Base-by-base conservation (phyloP, 2,113 vertebrate species). In the Mobula hypostoma region DNA sequence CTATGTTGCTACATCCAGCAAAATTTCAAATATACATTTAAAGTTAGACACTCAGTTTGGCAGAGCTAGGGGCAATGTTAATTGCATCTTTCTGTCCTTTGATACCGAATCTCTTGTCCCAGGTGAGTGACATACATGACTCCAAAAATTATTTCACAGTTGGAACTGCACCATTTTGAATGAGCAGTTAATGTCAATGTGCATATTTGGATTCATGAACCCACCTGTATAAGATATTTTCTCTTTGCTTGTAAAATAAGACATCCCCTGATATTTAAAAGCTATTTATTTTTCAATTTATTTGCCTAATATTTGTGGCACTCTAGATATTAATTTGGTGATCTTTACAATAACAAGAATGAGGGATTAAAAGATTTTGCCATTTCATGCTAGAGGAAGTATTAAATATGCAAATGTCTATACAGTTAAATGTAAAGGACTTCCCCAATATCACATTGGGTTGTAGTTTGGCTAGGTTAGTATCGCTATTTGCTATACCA, bases 161-260 rank as follows among this genome's bases (percentile, higher is more conserved):
- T 27, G 70, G 36, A 93, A 56, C 40, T 15, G 11, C 24, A 40
- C 70, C 74, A 74, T 93, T 93, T 21, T 93, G 91, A 93, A 56
- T 27, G 48, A 93, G 91, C 27, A 93, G 74, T 93, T 93, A 93
- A 76, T 12, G 32, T 93, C 29, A 74, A 7, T 74, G 70, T 56
- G 36, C 68, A 76, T 24, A 74, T 70, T 36, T 68, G 19, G 21
- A 92, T n/a, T 9, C 27, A 9, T 29, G 61, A 56, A 0, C 32
- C 32, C 40, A 74, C 66, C 70, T 48, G 68, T 48, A 36, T 72
- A 74, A 93, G 32, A 93, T 74, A 24, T 5, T 70, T 72, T 74
- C 36, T 48, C 36, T 68, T 74, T 74, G 90, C 9, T 32, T 93
- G 90, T 36, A 74, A 93, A 48, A 66, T 74, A 92, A 74, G 36